Conservation (phyloP, 2,113 vertebrate species). For the Dermatemys mawii region DNA sequence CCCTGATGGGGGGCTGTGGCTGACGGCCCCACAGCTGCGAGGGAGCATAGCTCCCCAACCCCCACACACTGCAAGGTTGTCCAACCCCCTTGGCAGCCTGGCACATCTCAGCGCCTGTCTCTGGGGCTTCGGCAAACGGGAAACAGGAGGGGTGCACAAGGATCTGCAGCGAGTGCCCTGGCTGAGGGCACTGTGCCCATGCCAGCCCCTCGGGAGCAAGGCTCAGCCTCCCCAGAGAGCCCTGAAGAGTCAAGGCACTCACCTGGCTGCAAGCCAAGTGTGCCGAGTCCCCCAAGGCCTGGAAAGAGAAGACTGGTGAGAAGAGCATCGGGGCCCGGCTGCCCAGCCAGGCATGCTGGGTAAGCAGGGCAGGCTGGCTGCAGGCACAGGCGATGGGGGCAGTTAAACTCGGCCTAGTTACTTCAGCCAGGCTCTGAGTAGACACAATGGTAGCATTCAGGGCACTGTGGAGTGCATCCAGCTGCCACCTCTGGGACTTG, state of each 20-base stretch:
- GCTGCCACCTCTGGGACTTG: background rate
- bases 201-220: background rate
- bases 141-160: accelerated
- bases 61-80: background rate
- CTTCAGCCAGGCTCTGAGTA: background rate
- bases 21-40: background rate
- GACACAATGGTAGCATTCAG: background rate
- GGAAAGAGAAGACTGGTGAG: conserved; percentile 41
- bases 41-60: background rate
- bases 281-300: conserved; percentile 60
- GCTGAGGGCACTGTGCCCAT: background rate
- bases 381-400: background rate
- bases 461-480: background rate
- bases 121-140: background rate
- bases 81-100: background rate
- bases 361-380: background rate
- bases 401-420: background rate
- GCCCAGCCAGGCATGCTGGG: background rate
- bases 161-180: background rate
- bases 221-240: accelerated
- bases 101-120: background rate
- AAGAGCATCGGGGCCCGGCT: too few relatives aligned
- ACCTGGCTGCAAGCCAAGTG: conserved; percentile 68
- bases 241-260: background rate
- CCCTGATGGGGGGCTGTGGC: background rate